Evolutionary conservation across 1,140 invertebrate genomes (phyloP), one percentile per base, ranked within the genome.

Genomic region (Panagrolaimus sp.): DNA sequence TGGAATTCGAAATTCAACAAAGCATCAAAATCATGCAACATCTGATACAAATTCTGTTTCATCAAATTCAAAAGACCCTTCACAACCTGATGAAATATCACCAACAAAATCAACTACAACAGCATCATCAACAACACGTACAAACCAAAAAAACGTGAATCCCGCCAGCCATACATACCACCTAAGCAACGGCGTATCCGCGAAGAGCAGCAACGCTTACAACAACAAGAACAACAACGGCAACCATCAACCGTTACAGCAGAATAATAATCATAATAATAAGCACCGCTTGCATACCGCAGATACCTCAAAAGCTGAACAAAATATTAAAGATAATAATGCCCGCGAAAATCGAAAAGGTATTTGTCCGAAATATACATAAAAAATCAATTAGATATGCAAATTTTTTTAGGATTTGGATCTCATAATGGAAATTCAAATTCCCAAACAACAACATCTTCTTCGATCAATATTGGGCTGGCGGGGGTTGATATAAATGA

Each of bases 91-190:
- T 24, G 45, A 32, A 44, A 67, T 9, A 2, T 46, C 65, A 62
- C 17, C 67, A 45, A 32, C 7, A 46, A 9, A 8, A 26, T n/a
- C 26, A n/a, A 1, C 67, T 14, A 12, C 63, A 17, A 63, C 21
- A 17, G 24, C 48, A 68, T 10, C 67, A 58, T 45, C 46, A 32
- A 58, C 28, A 62, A 48, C 26, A 26, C 47, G 17, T 26, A 21
- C 65, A 38, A 69, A 77, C 77, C 78, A 78, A 79, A 79, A 79
- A 79, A 79, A 79, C 78, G 78, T 58, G 73, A 77, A 82, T 78
- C 78, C 78, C 78, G 78, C 73, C 79, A 79, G 79, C 70, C 72
- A 71, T 68, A 71, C 45, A 72, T 71, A 75, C 76, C 75, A 73
- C 77, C 77, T 78, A 73, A 78, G 74, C 81, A 77, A 77, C 65